Evolutionary conservation across 1,140 invertebrate species (phyloP).

Genomic region (Radopholus similis): DNA sequence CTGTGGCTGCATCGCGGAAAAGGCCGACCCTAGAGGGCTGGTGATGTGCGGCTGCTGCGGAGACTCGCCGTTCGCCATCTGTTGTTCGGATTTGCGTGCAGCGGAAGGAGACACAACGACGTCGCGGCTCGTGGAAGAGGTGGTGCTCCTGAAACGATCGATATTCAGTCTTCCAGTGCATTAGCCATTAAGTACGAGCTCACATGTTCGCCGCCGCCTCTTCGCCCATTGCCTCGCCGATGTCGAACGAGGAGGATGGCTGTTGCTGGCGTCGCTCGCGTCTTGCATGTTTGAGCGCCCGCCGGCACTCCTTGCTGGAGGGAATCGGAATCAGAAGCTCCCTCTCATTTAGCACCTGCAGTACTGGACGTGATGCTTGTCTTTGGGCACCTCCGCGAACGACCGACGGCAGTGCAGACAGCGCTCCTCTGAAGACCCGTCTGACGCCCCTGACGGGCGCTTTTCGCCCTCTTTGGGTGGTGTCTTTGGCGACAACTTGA

Average conservation of each 20-base stretch:
- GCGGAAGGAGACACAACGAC: not conserved
- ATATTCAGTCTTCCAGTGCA: not conserved
- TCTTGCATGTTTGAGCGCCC: not conserved
- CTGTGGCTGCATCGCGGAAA: slow-evolving; percentile 15
- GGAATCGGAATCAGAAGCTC: too few relatives aligned
- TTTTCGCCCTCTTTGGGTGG: not conserved
- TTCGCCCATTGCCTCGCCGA: not conserved
- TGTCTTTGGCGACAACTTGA: not conserved
- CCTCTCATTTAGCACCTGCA: too few relatives aligned
- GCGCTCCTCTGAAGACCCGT: slow-evolving; percentile 5
- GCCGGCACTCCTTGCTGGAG: slow-evolving; percentile 17
- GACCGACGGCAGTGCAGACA: slow-evolving; percentile 6
- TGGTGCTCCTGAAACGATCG: not conserved
- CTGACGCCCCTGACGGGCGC: not conserved
- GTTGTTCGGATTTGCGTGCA: not conserved
- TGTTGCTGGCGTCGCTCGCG: not conserved
- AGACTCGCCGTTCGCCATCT: not conserved
- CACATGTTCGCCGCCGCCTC: not conserved
- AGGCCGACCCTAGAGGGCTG: slow-evolving; percentile 13
- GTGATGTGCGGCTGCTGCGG: slow-evolving; percentile 7
- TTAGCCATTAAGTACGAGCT: not conserved
- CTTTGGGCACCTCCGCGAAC: slow-evolving; percentile 8
- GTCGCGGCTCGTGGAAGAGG: not conserved
- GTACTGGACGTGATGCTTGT: slow-evolving; percentile 17
- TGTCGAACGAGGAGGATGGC: not conserved